Base-by-base conservation (phyloP, 2,113 vertebrate genomes). In the Empidonax traillii region DNA sequence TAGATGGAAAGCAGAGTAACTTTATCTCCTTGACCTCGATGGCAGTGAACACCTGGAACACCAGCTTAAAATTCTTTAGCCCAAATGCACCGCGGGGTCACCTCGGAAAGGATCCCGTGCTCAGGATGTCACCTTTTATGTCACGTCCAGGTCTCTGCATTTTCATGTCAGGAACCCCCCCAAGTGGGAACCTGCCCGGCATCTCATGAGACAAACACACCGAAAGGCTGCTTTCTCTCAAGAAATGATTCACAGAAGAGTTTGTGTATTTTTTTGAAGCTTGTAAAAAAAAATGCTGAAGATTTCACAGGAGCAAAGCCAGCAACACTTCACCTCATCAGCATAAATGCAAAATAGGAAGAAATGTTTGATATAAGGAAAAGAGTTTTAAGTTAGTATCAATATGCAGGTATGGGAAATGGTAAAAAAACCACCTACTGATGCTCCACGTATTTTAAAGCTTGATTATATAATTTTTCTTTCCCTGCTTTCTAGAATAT, bases 161-260 rank as follows among this genome's bases (percentile, higher is more conserved):
- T 84, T 78, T 65, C 49, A 22, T n/a, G 83, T 88, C 84, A 96
- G 88, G 87, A 91, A 53, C 89, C 92, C 90, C 43, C 80, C 73
- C 10, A 24, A 24, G 79, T 18, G 63, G 53, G 91, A 93, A 85
- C 41, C 85, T 80, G 87, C 59, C 31, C 74, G 91, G 82, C 55
- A 84, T 65, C 89, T 85, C 87, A 41, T 85, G 79, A 91, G 12
- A 19, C 51, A 87, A 56, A 56, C 3, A 14, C 13, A 22, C 65
- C 80, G 80, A 95, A 93, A 85, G n/a, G 33, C 31, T 22, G 20
- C 25, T 66, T 72, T 61, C 72, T 23, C 35, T 53, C 69, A 78
- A 85, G 62, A 72, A 89, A 87, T 51, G 17, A 75, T 86, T 88
- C 87, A 90, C 56, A 16, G 9, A 47, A 68, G 67, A 93, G 79